Base-by-base conservation (phyloP, 2,113 vertebrate species). In the Tretioscincus oriximinensis region DNA sequence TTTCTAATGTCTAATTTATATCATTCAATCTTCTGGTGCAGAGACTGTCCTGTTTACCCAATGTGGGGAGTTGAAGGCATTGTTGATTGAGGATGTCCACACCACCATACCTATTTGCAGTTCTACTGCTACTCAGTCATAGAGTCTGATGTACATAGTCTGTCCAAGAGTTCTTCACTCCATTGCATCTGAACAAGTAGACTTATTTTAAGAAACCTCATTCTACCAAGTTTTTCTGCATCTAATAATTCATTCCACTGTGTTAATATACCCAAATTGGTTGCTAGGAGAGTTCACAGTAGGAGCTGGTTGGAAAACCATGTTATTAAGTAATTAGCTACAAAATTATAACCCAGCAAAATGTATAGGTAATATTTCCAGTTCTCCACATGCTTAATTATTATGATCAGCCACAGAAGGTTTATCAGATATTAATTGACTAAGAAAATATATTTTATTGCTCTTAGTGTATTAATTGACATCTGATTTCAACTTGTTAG, bases 231-330 rank as follows among this genome's bases (percentile, higher is more conserved):
- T 41, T 41, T 41, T 88, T 88, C 88, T 89, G 63, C 8, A 3
- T 31, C 81, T 77, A 85, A 76, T 86, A 89, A 92, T 64, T 87
- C 41, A 75, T 90, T 92, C 81, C 89, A 61, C 28, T 80, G 76
- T 31, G 35, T 86, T 87, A 88, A 87, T 91, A 92, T 92, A 80
- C 88, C 91, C 83, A 91, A 90, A 88, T 86, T 88, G 73, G 88
- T 93, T 94, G 84, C 86, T 91, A 88, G 73, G 88, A 91, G 89
- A 90, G 41, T 80, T 90, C 82, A 86, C 47, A 87, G 58, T 77
- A 84, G 79, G 45, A 82, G 84, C 22, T 80, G 67, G 87, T 63
- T 83, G 35, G 79, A 90, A 91, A 70, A 90, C 45, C 26, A 72
- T 87, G 76, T 51, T 90, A 73, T 91, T 92, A 90, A 35, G 73